phyloP scores from a whole-genome alignment of 2,797 vertebrate species.

The Limnodromus scolopaceus region DNA sequence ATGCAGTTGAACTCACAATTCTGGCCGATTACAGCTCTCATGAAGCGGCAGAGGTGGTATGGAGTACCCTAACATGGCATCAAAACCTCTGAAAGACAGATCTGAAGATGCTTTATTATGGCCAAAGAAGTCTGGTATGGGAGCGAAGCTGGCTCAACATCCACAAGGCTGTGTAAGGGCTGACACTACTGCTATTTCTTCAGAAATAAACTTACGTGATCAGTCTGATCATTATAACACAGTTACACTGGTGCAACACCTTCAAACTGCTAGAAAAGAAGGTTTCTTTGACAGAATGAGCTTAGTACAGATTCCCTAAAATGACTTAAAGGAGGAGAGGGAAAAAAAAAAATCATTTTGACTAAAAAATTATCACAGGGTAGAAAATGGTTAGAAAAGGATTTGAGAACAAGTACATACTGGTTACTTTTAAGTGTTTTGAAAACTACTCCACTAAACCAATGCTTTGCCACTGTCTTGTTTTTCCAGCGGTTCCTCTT shows the following conservation, averaged over 20 bases:
- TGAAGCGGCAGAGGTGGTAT: background rate
- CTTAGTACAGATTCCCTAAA: background rate
- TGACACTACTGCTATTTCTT: background rate
- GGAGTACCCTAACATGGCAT: background rate
- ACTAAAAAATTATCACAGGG: background rate
- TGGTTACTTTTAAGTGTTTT: background rate
- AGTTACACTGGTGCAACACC: background rate
- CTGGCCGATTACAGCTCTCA: background rate
- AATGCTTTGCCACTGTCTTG: background rate
- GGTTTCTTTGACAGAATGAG: background rate
- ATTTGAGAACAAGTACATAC: background rate
- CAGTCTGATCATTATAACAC: accelerated
- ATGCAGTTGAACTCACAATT: background rate
- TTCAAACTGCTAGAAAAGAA: background rate
- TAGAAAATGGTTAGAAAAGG: background rate
- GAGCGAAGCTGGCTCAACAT: background rate
- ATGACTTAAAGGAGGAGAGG: background rate
- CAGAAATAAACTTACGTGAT: background rate
- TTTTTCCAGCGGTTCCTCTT: background rate
- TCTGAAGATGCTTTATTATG: background rate
- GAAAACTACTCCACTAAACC: background rate
- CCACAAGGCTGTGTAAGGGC: background rate
- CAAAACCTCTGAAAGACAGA: background rate
- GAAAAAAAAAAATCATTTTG: background rate
- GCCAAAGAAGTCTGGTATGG: background rate